Evolutionary conservation across 2,113 vertebrate species (phyloP).

Genomic region (Psittacara wagleri): DNA sequence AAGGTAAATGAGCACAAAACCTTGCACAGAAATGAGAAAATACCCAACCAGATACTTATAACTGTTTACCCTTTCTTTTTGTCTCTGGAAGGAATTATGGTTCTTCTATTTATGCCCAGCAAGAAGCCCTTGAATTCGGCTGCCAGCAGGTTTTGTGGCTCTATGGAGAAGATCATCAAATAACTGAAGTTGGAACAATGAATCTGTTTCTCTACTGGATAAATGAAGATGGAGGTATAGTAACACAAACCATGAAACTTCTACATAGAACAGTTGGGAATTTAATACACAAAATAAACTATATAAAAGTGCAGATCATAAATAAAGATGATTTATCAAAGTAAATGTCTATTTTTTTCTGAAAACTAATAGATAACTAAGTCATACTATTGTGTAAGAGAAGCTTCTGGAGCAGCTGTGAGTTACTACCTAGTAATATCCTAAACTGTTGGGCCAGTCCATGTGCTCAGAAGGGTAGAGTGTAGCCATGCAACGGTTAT

Average conservation of each 20-base stretch:
- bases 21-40: background rate
- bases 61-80: background rate
- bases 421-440: background rate
- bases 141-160: constrained; percentile 94
- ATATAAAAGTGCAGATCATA: background rate
- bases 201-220: constrained; percentile 92
- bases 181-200: constrained; percentile 94
- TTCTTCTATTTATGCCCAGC: constrained; percentile 79
- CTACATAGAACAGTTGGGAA: background rate
- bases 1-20: background rate
- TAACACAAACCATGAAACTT: background rate
- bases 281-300: fast-evolving
- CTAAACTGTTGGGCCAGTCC: background rate
- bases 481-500: background rate
- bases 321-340: background rate
- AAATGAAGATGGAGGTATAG: constrained; percentile 89
- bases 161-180: constrained; percentile 86
- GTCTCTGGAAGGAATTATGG: constrained; percentile 85
- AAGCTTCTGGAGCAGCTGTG: background rate
- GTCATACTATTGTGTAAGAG: background rate
- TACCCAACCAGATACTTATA: background rate
- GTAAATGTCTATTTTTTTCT: background rate
- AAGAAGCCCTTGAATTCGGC: constrained; percentile 78
- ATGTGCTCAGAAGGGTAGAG: background rate
- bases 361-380: background rate